A percentile compares a stretch with the other conserved stretches of the same genome.
Conservation (phyloP, 2,888 invertebrate genomes). For the Pediacus dermestoides region DNA sequence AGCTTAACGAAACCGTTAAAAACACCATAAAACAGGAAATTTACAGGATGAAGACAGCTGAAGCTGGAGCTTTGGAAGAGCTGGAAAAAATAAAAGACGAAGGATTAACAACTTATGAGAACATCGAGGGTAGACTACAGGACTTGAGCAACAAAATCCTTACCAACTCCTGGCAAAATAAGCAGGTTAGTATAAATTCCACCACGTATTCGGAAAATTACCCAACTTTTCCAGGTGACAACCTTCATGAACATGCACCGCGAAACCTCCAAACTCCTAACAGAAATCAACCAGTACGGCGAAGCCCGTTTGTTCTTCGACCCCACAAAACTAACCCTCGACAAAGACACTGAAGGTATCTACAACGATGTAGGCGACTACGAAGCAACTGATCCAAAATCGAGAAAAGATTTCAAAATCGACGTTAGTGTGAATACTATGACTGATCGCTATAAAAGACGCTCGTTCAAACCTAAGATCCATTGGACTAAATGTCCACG, state of each 20-base stretch:
- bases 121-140: slow-evolving; percentile 51
- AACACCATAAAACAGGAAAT: slow-evolving; percentile 55
- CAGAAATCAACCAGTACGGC: slow-evolving; percentile 58
- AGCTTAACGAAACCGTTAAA: slow-evolving; percentile 54
- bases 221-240: slow-evolving; percentile 48
- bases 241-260: slow-evolving; percentile 58
- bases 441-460: slow-evolving; percentile 53
- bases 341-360: slow-evolving; percentile 48
- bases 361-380: slow-evolving; percentile 55
- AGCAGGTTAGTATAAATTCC: too few relatives aligned
- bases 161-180: neutral
- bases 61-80: slow-evolving; percentile 45
- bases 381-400: too few relatives aligned
- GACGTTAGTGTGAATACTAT: slow-evolving; percentile 30
- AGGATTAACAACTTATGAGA: slow-evolving; percentile 51
- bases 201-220: slow-evolving; percentile 3
- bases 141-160: slow-evolving; percentile 49
- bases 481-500: slow-evolving; percentile 58
- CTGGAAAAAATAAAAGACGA: slow-evolving; percentile 49
- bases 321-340: slow-evolving; percentile 55
- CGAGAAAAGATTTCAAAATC: too few relatives aligned
- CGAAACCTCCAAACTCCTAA: slow-evolving; percentile 56
- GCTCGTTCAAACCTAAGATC: slow-evolving; percentile 55
- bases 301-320: slow-evolving; percentile 56
- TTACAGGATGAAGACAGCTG: slow-evolving; percentile 47